Conservation (phyloP, 2,888 invertebrate genomes). For the Dascillus cervinus region DNA sequence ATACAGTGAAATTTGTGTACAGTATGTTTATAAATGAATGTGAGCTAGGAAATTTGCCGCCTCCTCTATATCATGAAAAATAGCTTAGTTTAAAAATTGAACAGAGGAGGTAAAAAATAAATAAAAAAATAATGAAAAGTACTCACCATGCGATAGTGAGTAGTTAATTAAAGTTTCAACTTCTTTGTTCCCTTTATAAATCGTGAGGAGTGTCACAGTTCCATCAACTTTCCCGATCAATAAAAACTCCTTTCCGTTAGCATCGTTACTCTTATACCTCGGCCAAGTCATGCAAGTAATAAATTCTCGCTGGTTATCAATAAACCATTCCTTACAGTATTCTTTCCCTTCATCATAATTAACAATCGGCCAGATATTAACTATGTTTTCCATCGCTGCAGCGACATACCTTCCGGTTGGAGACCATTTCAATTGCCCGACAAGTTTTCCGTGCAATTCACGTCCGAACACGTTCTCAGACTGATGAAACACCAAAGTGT, state of each 20-base stretch:
- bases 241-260: constrained; percentile 35
- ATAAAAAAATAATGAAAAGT: too few species aligned
- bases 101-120: too few species aligned
- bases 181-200: constrained; percentile 29
- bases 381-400: constrained; percentile 48
- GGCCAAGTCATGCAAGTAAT: constrained; percentile 49
- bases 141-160: constrained; percentile 36
- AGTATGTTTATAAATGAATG: too few species aligned
- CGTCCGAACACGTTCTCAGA: constrained; percentile 44
- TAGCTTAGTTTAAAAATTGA: too few species aligned
- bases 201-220: constrained; percentile 36
- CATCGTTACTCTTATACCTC: constrained; percentile 24
- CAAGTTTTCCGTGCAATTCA: constrained; percentile 45
- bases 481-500: constrained; percentile 49
- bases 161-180: constrained; percentile 36
- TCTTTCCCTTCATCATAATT: constrained; percentile 24
- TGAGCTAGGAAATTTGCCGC: neutral
- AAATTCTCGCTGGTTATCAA: constrained; percentile 42
- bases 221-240: constrained; percentile 50
- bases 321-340: constrained; percentile 36
- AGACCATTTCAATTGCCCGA: constrained; percentile 47
- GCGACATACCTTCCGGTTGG: constrained; percentile 48
- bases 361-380: constrained; percentile 52
- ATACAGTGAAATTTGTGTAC: constrained; percentile 12
- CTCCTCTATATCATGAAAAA: too few species aligned